Conservation (phyloP, 2,888 invertebrate species). For the Rhodophaea formosa region DNA sequence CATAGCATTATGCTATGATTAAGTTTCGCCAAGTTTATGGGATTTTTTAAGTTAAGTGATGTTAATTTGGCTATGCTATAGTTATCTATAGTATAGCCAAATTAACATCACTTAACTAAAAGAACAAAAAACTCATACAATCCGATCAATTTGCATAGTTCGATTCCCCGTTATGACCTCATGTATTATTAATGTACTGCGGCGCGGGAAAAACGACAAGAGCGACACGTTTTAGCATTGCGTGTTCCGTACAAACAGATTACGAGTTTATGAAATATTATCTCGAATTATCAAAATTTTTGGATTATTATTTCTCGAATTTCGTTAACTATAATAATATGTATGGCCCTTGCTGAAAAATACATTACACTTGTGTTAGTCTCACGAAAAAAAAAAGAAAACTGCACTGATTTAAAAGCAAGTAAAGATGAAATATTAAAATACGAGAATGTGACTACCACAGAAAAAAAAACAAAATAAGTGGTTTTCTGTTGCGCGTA, state of each 20-base stretch:
- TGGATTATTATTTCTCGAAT: no score
- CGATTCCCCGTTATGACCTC: constrained; percentile 33
- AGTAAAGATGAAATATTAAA: neutral
- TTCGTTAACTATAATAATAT: no score
- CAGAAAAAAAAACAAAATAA: neutral
- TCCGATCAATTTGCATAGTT: constrained; percentile 30
- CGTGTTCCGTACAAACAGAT: constrained; percentile 16
- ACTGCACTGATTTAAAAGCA: neutral
- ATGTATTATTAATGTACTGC: constrained; percentile 32
- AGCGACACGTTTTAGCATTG: constrained; percentile 15
- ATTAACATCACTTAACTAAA: constrained; percentile 10
- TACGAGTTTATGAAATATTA: no score
- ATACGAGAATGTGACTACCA: neutral
- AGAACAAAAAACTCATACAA: constrained; percentile 17
- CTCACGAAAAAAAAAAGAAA: no score
- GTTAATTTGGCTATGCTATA: no score
- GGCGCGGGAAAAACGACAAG: constrained; percentile 22
- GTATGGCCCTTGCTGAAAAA: no score
- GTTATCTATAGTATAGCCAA: neutral
- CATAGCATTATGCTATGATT: no score
- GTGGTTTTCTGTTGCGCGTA: neutral
- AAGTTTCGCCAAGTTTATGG: no score
- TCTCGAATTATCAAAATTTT: no score
- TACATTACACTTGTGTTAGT: no score
- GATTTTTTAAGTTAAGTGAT: no score